Base-by-base conservation (phyloP, 2,113 vertebrate genomes). In the Misgurnus mizolepis region DNA sequence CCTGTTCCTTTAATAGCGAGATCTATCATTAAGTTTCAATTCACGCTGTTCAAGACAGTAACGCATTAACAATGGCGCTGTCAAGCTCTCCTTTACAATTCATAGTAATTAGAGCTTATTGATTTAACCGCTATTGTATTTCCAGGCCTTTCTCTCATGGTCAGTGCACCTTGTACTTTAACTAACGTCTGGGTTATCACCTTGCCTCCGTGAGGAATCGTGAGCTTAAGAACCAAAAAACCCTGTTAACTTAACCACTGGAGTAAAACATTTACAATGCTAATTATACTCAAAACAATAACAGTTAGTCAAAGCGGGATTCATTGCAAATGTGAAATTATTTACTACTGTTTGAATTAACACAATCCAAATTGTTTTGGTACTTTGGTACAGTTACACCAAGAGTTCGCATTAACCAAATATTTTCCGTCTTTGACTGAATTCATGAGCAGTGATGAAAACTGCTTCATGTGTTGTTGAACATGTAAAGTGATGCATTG, bases 81-180 rank as follows among this genome's bases (percentile, higher is more conserved):
- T 43, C 67, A 79, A 41, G 45, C 67, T 50, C 34, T 64, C 56
- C 60, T 64, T 71, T 62, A 69, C 58, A 79, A 71, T 71, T 70
- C 78, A 64, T 40, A 14, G 67, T 70, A 53, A 64, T 71, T 79
- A 69, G 47, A 79, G 67, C 17, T 41, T 80, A 80, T 67, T 80
- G 61, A 73, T 80, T 45, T 64, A 60, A 27, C 78, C 27, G 67
- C 49, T 65, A 43, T 80, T 80, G 61, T 80, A 61, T 65, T 72
- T 41, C 67, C 2, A 27, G n/a, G 58, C 65, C 18, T 40, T 62
- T 11, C 61, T 66, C 22, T 4, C 47, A 27, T 80, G 49, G 27
- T 50, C 12, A 22, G 56, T 53, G 67, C 10, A 22, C 6, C 10
- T 4, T 39, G 5, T 39, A 9, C 49, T 65, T n/a, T 22, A 60